Conservation (phyloP, 2,113 vertebrate species). For the Panurus biarmicus region DNA sequence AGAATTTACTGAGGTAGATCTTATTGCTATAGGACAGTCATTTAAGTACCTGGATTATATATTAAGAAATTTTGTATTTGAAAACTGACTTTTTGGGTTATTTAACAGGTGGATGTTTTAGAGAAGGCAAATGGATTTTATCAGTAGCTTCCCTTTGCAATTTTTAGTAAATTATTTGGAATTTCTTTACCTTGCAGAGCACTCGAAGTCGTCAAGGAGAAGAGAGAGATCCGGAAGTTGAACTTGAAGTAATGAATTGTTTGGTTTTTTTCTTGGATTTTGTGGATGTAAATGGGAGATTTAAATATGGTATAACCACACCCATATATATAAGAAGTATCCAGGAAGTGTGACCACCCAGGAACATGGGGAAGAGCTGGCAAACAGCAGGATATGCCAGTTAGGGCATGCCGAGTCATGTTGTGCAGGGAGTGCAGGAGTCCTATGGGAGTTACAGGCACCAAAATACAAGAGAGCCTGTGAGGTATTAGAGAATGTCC, state of each 20-base stretch:
- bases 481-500: not conserved
- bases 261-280: not conserved
- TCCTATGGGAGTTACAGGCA: not conserved
- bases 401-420: not conserved
- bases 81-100: not conserved
- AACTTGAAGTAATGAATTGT: slow-evolving; percentile 83
- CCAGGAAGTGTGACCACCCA: not conserved
- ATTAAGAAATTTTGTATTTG: not conserved
- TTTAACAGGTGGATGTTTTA: not conserved
- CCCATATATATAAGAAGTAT: not conserved
- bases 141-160: not conserved
- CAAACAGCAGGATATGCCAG: not conserved
- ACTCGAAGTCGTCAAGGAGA: slow-evolving; percentile 97
- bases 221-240: slow-evolving; percentile 93
- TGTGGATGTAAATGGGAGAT: not conserved
- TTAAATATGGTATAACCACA: not conserved
- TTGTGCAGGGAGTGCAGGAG: not conserved
- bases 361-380: not conserved
- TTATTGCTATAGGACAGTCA: not conserved
- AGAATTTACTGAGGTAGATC: not conserved
- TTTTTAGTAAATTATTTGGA: not conserved
- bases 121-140: not conserved
- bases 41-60: not conserved
- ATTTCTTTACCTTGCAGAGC: slow-evolving; percentile 76
- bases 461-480: not conserved